Conservation (phyloP, 2,113 vertebrate genomes). For the Buteo buteo region DNA sequence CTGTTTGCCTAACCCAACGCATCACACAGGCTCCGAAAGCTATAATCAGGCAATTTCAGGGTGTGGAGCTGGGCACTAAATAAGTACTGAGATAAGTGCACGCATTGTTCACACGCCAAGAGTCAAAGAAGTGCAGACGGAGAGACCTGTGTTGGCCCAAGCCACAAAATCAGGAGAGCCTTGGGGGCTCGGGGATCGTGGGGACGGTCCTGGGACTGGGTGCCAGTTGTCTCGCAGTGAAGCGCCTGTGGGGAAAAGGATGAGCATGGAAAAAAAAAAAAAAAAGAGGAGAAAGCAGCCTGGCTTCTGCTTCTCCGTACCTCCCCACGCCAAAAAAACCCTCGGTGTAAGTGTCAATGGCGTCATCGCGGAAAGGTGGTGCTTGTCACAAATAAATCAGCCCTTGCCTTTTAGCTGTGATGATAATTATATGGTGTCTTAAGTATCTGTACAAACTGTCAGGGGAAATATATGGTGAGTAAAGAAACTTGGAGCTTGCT, state of each 20-base stretch:
- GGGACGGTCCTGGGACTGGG: not conserved
- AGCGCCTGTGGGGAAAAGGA: not conserved
- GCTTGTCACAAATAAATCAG: slow-evolving; percentile 77
- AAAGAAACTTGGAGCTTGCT: slow-evolving; percentile 55
- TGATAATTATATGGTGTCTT: slow-evolving; percentile 78
- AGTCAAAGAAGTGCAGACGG: not conserved
- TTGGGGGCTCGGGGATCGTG: not conserved
- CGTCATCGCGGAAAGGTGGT: slow-evolving; percentile 55
- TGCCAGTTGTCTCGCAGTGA: fast-evolving
- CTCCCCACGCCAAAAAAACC: not conserved
- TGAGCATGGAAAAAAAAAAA: not conserved
- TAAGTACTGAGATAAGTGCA: slow-evolving; percentile 70
- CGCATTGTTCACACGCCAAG: slow-evolving; percentile 43
- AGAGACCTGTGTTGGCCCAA: not conserved
- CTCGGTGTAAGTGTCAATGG: slow-evolving; percentile 41
- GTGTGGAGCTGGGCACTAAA: slow-evolving; percentile 70
- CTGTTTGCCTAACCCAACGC: slow-evolving; percentile 73
- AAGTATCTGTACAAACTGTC: slow-evolving; percentile 78
- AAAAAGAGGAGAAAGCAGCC: not conserved
- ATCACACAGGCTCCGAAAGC: slow-evolving; percentile 63
- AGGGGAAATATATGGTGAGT: slow-evolving; percentile 77
- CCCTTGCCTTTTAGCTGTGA: slow-evolving; percentile 73
- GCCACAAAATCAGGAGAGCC: not conserved
- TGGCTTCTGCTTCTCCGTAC: not conserved
- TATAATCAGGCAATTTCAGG: slow-evolving; percentile 74